Conservation (phyloP, 37 sponge, comb jelly and placozoan species). For the Beroe forskalii region DNA sequence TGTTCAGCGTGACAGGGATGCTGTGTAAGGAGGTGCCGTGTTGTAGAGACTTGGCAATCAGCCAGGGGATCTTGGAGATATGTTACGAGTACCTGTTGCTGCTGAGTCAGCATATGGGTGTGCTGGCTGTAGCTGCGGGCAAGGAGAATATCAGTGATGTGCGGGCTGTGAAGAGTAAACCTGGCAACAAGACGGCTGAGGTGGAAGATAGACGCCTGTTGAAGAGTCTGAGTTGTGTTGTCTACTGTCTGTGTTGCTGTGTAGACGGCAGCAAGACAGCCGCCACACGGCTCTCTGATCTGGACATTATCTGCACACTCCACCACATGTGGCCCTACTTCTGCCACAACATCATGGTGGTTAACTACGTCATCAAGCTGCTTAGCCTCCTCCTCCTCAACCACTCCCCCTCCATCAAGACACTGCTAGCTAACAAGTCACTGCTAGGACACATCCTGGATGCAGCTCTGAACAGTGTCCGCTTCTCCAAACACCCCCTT, state of each 20-base stretch:
- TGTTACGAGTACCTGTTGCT: slow-evolving; percentile 62
- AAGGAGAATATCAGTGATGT: not conserved
- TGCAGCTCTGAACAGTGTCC: not conserved
- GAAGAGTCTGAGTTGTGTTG: not conserved
- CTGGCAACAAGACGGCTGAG: not conserved
- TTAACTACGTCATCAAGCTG: slow-evolving; percentile 45
- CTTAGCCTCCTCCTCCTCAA: not conserved
- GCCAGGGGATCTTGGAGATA: slow-evolving; percentile 36
- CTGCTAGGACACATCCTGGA: not conserved
- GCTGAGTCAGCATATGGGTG: slow-evolving; percentile 41
- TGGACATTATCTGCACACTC: not conserved
- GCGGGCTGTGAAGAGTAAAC: not conserved
- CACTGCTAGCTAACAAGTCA: not conserved
- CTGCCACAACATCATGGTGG: slow-evolving; percentile 20
- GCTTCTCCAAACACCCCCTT: slow-evolving; percentile 43
- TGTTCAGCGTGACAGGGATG: slow-evolving; percentile 44
- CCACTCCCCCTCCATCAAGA: not conserved
- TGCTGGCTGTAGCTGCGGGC: slow-evolving; percentile 5
- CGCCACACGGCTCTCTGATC: slow-evolving; percentile 8
- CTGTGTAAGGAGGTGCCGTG: slow-evolving; percentile 4
- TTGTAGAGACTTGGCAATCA: not conserved
- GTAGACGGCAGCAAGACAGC: not conserved
- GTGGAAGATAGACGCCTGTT: not conserved
- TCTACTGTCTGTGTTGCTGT: slow-evolving; percentile 54
- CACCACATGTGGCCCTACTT: slow-evolving; percentile 1